A percentile compares a stretch with the other conserved stretches of the same genome.
These are phyloP conservation scores for Clivina fossor DNA, from an alignment of 2,888 invertebrate species.

Conservation along the genomic window DNA sequence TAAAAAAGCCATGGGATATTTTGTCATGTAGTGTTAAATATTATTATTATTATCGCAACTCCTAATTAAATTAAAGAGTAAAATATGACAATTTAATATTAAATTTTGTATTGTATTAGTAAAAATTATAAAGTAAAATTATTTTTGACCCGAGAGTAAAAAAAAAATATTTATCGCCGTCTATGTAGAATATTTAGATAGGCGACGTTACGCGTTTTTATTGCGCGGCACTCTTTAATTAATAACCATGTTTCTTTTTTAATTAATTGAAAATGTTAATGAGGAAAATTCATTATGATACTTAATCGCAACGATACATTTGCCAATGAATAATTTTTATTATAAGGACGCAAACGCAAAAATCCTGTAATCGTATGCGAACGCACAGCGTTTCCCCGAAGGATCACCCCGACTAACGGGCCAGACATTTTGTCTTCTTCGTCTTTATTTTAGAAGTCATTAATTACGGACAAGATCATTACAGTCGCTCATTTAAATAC, in stretches of 20 bases:
- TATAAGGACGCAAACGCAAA: no score
- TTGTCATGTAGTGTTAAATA: no score
- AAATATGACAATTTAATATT: neutral
- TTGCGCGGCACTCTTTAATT: conserved; percentile 22
- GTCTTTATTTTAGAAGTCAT: conserved; percentile 33
- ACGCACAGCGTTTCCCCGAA: conserved; percentile 21
- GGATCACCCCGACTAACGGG: conserved; percentile 13
- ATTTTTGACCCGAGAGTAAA: no score
- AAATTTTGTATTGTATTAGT: neutral
- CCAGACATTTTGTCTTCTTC: conserved; percentile 30
- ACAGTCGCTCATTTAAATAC: conserved; percentile 19
- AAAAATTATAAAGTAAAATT: neutral
- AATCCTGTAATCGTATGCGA: conserved; percentile 30
- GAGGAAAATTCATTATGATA: conserved; percentile 9
- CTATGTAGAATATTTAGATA: neutral
- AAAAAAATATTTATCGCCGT: neutral
- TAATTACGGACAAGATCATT: conserved; percentile 25
- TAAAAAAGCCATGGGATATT: no score
- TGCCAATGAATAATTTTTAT: conserved; percentile 24
- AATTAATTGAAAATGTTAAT: conserved; percentile 28
- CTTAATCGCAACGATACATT: conserved; percentile 18
- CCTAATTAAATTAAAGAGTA: no score
- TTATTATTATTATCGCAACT: no score
- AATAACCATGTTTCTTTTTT: conserved; percentile 28
- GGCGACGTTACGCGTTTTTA: neutral